These are phyloP conservation scores for Telmatherina bonti DNA, from an alignment of 2,797 vertebrate genomes.

Conservation along the genomic window DNA sequence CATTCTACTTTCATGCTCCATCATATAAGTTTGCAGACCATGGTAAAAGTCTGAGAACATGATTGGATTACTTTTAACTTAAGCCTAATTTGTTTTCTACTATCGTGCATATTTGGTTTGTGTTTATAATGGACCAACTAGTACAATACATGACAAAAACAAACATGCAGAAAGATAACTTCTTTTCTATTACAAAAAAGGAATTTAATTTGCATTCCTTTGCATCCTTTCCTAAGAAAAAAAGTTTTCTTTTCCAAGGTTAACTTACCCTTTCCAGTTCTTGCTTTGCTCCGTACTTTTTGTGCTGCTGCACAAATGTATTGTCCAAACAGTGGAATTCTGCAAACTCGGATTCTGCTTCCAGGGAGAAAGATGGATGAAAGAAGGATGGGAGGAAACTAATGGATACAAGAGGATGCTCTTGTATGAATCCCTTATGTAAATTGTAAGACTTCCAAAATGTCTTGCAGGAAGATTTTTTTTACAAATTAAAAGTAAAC, in stretches of 20 bases:
- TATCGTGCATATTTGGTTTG: constrained; percentile 1
- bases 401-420: constrained; percentile 61
- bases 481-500: constrained; percentile 8
- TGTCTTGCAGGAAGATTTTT: constrained; percentile 32
- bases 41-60: not conserved
- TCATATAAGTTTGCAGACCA: not conserved
- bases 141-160: not conserved
- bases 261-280: constrained; percentile 65
- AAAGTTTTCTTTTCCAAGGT: not conserved
- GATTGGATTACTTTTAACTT: not conserved
- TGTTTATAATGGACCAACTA: too few relatives aligned
- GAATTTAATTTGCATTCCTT: not conserved
- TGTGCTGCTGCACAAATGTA: constrained; percentile 10
- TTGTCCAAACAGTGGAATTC: constrained; percentile 30
- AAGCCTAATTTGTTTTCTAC: not conserved
- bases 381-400: constrained; percentile 34
- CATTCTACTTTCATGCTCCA: constrained; percentile 37
- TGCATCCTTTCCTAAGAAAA: not conserved
- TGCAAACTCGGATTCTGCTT: constrained; percentile 14
- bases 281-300: not conserved
- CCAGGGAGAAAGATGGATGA: constrained; percentile 47
- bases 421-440: constrained; percentile 32
- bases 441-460: constrained; percentile 23
- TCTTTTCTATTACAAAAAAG: not conserved
- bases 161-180: not conserved